Evolutionary conservation across 2,113 vertebrate genomes (phyloP).

Genomic region (Sceloporus undulatus): DNA sequence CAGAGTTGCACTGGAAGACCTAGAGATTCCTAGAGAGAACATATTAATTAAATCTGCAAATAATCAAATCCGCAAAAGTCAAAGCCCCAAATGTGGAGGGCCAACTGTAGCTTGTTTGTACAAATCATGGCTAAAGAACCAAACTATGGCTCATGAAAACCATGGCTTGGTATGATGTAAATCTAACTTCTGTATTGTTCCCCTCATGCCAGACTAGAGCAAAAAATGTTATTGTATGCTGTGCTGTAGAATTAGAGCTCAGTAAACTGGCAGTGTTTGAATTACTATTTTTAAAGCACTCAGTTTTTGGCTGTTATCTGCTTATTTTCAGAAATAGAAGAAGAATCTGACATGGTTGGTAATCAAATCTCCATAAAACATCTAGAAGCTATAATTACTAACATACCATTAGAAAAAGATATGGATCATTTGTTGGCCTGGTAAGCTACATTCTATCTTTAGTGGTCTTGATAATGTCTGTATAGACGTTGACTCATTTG

Average conservation of each 20-base stretch:
- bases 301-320: constrained; percentile 19
- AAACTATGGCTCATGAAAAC: too few relatives aligned
- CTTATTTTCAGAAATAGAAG: constrained; percentile 67
- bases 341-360: constrained; percentile 61
- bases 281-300: not conserved
- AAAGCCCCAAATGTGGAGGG: too few relatives aligned
- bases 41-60: too few relatives aligned
- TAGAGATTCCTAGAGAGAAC: too few relatives aligned
- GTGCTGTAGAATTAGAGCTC: not conserved
- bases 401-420: constrained; percentile 80
- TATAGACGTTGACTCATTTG: rapidly evolving
- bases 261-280: not conserved
- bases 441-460: constrained; percentile 75
- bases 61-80: too few relatives aligned
- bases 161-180: too few relatives aligned
- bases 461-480: not conserved
- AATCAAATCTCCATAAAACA: constrained; percentile 65
- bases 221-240: not conserved
- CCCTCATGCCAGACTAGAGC: not conserved
- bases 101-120: too few relatives aligned
- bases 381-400: constrained; percentile 83
- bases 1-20: too few relatives aligned
- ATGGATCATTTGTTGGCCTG: constrained; percentile 83
- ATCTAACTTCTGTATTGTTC: not conserved
- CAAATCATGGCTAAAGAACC: too few relatives aligned